Base-by-base conservation (phyloP, 2,797 vertebrate genomes). In the Clarias pachynema region DNA sequence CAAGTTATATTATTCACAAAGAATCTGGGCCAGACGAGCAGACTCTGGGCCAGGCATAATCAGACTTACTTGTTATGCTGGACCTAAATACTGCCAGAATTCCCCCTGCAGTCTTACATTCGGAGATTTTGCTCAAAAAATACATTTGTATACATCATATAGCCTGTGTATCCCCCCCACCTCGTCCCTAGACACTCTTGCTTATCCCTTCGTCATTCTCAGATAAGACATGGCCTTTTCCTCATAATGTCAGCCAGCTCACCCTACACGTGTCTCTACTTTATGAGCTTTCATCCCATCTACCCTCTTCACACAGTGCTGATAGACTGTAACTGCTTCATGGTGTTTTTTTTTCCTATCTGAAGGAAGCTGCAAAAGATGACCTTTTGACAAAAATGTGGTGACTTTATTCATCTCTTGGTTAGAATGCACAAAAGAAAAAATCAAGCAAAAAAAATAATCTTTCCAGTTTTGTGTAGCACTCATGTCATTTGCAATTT, bases 151-250 rank as follows among this genome's bases (percentile, higher is more conserved):
- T 79, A 40, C 57, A 62, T 40, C 37, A 29, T 44, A 26, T 37
- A 44, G 78, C n/a, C 20, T 26, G 37, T 49, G 60, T 22, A 63
- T 63, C 37, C 60, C 10, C 10, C 44, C 69, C 81, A 78, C 29
- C 57, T 34, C 29, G 70, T 49, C 44, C 44, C 44, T 49, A 49
- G 10, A 49, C 44, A 49, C 18, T 9, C 79, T 73, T 73, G 75
- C 73, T 84, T 72, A 68, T 81, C 40, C 84, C 18, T 59, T n/a
- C n/a, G 22, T 34, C 40, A 0, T 53, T 66, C 79, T 66, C 37
- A 2, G 70, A 85, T 88, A 81, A 88, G 40, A 79, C 69, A 4
- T 85, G 84, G 80, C 82, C 86, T 88, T 89, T 87, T 49, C 53
- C 24, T 83, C 22, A 79, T 78, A 88, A 88, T 87, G 89, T 73